Evolutionary conservation across 1,140 invertebrate genomes (phyloP), one percentile per base, ranked within the genome.

Genomic region (Drosophila seguyi): DNA sequence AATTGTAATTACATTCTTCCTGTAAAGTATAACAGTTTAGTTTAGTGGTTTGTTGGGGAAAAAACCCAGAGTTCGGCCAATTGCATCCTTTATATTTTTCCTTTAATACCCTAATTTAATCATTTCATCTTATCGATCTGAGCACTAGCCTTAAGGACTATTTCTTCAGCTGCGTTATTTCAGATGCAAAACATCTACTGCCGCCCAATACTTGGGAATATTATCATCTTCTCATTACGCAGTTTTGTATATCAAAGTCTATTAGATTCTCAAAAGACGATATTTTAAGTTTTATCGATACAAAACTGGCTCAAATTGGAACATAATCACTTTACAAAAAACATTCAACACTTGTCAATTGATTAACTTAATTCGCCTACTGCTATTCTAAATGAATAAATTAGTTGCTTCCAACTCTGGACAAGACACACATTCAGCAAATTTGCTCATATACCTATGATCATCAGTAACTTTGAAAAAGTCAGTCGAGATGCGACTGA

Each of bases 351-450:
- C 38, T 45, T 29, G 22, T 66, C 42, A 29, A 50, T 57, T 66
- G 42, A n/a, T 29, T 74, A 47, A 71, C 60, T 55, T 65, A 61
- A 39, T 68, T 22, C 16, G 7, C 18, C 69, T 68, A 41, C 44
- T 29, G 38, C 45, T 60, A 45, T 48, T 61, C 58, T 52, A 61
- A 36, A 62, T 48, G 53, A 68, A 66, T 80, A 77, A 77, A 55
- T 84, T 84, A 80, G 59, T 77, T 88, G 60, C 80, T 79, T 84
- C 80, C 80, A 87, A 88, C 76, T 77, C 80, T 88, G 83, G 83
- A 87, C 80, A 87, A 87, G 83, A 87, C 83, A 87, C 83, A 88
- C 85, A 77, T 87, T 88, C 83, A 87, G 83, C 84, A 88, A 87
- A 88, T 88, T 77, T 84, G 85, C 85, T 81, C 67, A 87, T 77